These are phyloP conservation scores for Crotalus viridis DNA, from an alignment of 2,113 vertebrate species.

Conservation along the genomic window DNA sequence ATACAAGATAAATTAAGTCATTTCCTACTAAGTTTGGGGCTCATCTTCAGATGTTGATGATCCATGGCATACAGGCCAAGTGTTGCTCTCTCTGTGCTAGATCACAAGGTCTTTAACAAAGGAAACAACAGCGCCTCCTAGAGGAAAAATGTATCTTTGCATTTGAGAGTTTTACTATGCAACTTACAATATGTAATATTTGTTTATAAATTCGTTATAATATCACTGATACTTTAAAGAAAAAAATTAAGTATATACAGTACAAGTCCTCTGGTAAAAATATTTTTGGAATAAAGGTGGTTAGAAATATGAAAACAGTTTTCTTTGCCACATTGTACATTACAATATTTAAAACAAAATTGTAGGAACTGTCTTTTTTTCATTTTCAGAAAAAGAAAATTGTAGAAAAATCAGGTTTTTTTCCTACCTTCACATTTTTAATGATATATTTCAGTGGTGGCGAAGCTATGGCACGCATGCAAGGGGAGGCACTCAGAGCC, in stretches of 20 bases:
- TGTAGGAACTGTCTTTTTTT: background rate
- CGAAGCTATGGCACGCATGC: no score
- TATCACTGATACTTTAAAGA: background rate
- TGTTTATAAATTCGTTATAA: background rate
- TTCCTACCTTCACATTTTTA: background rate
- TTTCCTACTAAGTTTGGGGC: background rate
- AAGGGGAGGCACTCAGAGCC: no score
- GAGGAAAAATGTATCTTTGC: background rate
- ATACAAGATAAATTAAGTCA: background rate
- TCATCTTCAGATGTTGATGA: background rate
- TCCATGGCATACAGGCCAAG: background rate
- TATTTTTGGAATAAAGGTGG: background rate
- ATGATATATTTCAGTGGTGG: background rate
- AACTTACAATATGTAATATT: background rate
- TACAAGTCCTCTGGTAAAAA: background rate
- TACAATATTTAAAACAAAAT: background rate
- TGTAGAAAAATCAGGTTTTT: background rate
- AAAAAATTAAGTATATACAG: background rate
- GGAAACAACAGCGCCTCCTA: background rate
- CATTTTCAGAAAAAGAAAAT: background rate
- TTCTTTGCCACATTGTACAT: background rate
- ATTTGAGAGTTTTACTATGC: background rate
- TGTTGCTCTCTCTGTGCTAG: background rate
- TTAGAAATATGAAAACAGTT: background rate
- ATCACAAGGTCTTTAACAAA: background rate